Conservation (phyloP, 1,140 invertebrate species). For the Apis laboriosa region DNA sequence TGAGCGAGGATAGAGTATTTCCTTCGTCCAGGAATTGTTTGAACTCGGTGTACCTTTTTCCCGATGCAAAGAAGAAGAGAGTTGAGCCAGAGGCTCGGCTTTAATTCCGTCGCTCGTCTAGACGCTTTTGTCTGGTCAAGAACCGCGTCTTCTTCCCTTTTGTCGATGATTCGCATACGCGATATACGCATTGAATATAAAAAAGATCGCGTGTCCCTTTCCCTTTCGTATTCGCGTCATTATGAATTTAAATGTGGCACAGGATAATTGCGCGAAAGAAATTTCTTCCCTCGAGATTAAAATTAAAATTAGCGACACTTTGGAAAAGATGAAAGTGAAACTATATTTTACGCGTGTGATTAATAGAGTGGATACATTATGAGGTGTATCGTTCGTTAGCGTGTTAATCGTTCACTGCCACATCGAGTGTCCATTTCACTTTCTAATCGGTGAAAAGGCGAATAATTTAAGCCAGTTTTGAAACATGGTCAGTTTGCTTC, state of each 20-base stretch:
- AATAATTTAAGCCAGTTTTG: neutral
- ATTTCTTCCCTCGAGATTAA: neutral
- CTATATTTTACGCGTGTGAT: neutral
- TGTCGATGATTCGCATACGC: slow-evolving; percentile 26
- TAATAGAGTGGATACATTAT: neutral
- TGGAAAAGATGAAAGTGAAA: neutral
- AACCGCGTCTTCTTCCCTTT: slow-evolving; percentile 37
- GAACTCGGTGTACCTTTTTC: slow-evolving; percentile 13
- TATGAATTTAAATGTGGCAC: neutral
- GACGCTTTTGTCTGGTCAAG: slow-evolving; percentile 36
- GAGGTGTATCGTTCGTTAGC: neutral
- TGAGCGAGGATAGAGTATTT: neutral
- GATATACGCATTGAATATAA: neutral
- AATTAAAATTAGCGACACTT: neutral
- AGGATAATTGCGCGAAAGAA: neutral
- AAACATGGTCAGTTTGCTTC: neutral
- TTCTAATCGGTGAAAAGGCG: slow-evolving; percentile 15
- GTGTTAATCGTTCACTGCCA: neutral
- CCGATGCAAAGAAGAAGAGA: neutral
- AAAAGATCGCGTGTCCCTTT: neutral
- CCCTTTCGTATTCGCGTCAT: neutral
- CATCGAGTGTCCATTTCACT: neutral
- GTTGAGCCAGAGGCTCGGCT: slow-evolving; percentile 3
- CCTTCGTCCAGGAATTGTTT: slow-evolving; percentile 1
- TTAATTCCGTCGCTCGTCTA: slow-evolving; percentile 37